Evolutionary conservation across 2,113 vertebrate genomes (phyloP).

Genomic region (Rhegmatorhina hoffmannsi): DNA sequence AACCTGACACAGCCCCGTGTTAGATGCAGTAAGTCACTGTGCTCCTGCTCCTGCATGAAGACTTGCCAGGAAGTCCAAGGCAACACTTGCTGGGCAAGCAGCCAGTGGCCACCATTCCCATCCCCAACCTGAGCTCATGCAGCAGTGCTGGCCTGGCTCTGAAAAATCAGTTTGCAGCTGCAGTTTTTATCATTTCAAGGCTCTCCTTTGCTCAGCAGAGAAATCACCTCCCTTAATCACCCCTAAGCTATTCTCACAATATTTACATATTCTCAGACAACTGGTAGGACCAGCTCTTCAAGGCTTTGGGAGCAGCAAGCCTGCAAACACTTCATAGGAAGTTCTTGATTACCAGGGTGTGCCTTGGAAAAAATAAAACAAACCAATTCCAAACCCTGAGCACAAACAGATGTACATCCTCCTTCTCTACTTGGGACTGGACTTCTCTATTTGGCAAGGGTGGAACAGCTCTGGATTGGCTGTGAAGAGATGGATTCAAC

Average conservation of each 20-base stretch:
- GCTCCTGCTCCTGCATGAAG: not conserved
- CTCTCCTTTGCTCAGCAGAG: not conserved
- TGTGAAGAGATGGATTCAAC: not conserved
- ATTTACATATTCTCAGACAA: not conserved
- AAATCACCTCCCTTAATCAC: not conserved
- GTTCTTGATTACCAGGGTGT: not conserved
- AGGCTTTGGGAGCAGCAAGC: not conserved
- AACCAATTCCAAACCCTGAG: not conserved
- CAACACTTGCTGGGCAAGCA: not conserved
- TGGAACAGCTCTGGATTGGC: not conserved
- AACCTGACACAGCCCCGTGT: accelerated
- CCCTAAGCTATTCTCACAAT: not conserved
- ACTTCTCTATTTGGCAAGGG: not conserved
- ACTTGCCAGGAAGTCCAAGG: not conserved
- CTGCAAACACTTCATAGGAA: not conserved
- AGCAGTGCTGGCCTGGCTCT: not conserved
- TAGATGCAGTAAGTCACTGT: not conserved
- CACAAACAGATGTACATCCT: not conserved
- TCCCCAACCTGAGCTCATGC: not conserved
- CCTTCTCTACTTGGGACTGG: not conserved
- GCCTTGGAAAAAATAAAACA: not conserved
- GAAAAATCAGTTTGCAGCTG: not conserved
- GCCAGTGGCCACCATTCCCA: not conserved
- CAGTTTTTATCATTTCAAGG: not conserved
- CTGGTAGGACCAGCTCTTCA: constrained; percentile 39